Evolutionary conservation across 64 coral and sea anemone genomes (phyloP), one percentile per base, ranked within the genome.

Genomic region (Trachythela sp.): DNA sequence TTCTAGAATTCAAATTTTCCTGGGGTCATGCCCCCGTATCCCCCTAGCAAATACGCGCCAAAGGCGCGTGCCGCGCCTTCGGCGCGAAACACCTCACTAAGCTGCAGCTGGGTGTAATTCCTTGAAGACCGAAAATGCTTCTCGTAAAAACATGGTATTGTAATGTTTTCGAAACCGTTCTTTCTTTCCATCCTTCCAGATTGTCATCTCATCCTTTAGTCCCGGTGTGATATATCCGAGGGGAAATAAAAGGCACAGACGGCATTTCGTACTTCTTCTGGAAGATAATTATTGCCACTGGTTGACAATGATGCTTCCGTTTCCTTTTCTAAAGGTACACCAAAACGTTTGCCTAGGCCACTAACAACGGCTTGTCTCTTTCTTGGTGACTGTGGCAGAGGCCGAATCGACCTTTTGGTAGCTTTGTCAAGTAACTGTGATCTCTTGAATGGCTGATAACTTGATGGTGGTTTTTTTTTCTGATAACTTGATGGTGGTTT

Each of bases 321-420:
- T 83, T 89, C 70, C 77, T 89, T 89, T 89, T 89, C 70, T 52
- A 89, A 39, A 83, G 48, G 45, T n/a, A 89, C 77, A 84, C 58
- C 70, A 89, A 89, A 89, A 48, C 88, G 70, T 51, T 89, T 89
- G 32, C 70, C 88, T 9, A 89, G 88, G 72, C 88, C 88, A 89
- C 88, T 90, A 48, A 90, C 72, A 30, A 90, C 72, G n/a, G 77
- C 71, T 90, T 84, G 30, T 90, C 88, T 84, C 72, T 89, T 89
- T 64, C 88, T 91, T 40, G 89, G 54, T 51, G 89, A 91, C 89
- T 91, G 89, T 85, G 89, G 89, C n/a, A 91, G 30, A 85, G 89
- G 17, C 11, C 77, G 36, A 70, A 91, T 91, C n/a, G 89, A 85
- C 40, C 83, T 49, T 31, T 91, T 91, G 18, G 85, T 91, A 18